A percentile compares a stretch with the other conserved stretches of the same genome.
These are phyloP conservation scores for Stenodema calcarata DNA, from an alignment of 2,888 invertebrate species.

Conservation along the genomic window DNA sequence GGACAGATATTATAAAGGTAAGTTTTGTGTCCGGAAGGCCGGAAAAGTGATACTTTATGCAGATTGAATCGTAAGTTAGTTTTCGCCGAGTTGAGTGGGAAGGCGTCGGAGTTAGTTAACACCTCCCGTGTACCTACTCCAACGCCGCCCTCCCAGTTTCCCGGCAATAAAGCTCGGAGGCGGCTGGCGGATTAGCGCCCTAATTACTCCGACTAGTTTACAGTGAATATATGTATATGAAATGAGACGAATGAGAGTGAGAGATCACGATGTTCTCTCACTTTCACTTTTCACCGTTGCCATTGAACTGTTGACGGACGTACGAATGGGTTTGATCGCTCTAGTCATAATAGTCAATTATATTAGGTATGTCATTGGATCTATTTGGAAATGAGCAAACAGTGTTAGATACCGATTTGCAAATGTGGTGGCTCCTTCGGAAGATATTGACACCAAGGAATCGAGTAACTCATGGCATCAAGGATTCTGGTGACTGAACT, in stretches of 20 bases:
- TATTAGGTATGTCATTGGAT: no score
- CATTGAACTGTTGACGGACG: neutral
- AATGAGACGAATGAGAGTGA: conserved; percentile 1
- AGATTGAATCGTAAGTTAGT: conserved; percentile 16
- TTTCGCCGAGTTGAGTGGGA: neutral
- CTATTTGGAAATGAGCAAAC: no score
- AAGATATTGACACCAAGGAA: no score
- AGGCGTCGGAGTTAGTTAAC: conserved; percentile 24
- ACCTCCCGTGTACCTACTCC: neutral
- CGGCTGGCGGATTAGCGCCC: conserved; percentile 16
- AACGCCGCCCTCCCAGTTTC: neutral
- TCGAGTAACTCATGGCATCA: no score
- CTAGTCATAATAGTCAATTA: no score
- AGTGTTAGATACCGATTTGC: no score
- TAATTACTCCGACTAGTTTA: conserved; percentile 34
- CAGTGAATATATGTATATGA: conserved; percentile 32
- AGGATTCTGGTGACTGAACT: no score
- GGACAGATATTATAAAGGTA: neutral
- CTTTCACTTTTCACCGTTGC: neutral
- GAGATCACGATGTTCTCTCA: neutral
- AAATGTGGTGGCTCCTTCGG: no score
- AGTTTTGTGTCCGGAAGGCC: neutral
- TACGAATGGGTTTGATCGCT: no score
- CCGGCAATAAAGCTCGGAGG: conserved; percentile 23
- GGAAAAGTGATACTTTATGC: conserved; percentile 26